phyloP scores from a whole-genome alignment of 2,797 vertebrate genomes.

The Syncerus caffer region DNA sequence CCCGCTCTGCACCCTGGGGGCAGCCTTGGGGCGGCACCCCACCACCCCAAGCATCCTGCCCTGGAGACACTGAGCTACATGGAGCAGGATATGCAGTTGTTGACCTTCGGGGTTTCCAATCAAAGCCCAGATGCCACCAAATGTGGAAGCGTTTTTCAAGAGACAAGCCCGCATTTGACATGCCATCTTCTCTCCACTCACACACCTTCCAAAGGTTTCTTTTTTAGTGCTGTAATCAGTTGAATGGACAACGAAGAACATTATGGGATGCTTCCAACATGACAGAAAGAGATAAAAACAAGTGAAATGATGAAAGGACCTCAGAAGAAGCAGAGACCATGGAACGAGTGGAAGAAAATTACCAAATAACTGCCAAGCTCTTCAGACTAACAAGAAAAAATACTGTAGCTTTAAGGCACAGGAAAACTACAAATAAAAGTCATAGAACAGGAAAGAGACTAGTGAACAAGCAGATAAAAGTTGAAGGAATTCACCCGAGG shows the following conservation, averaged over 20 bases:
- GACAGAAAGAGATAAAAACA: neutral
- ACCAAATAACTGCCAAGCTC: neutral
- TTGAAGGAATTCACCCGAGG: neutral
- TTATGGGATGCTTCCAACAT: neutral
- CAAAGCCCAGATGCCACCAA: neutral
- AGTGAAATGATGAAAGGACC: neutral
- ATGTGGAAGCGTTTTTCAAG: neutral
- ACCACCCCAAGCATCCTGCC: neutral
- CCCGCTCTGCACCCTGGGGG: fast-evolving
- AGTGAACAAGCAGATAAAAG: neutral
- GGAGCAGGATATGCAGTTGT: neutral
- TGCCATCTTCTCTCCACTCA: neutral
- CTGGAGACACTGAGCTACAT: neutral
- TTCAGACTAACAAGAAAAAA: neutral
- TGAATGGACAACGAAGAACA: neutral
- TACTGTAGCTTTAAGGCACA: neutral
- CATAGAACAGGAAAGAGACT: neutral
- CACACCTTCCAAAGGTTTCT: neutral
- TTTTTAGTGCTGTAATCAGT: neutral
- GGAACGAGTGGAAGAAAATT: neutral
- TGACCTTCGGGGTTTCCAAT: neutral
- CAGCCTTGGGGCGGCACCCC: neutral
- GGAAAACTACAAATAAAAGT: neutral
- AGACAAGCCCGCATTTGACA: too few species aligned
- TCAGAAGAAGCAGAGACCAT: neutral